These are phyloP conservation scores for Sporophila hypoxantha DNA, from an alignment of 2,113 vertebrate species.

Conservation along the genomic window DNA sequence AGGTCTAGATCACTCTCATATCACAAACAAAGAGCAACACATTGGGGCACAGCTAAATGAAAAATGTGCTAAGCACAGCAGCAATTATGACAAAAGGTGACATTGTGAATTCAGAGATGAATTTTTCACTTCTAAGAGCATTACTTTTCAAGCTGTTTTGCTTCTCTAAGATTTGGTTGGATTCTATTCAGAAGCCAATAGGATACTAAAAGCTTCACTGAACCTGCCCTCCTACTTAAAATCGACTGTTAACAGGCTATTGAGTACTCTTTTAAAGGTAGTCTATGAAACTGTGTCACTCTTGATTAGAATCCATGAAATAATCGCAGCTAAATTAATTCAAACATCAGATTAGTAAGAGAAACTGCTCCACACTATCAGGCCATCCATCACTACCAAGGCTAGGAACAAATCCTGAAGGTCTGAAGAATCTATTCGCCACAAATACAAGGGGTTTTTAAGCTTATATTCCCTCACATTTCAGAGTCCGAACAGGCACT, in stretches of 20 bases:
- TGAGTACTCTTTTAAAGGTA: not conserved
- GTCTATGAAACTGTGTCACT: not conserved
- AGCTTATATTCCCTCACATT: not conserved
- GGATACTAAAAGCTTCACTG: not conserved
- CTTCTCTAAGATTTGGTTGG: not conserved
- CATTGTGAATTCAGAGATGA: not conserved
- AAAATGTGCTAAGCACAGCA: not conserved
- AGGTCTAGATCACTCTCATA: not conserved
- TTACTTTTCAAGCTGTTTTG: slow-evolving; percentile 17
- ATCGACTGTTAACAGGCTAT: not conserved
- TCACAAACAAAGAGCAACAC: not conserved
- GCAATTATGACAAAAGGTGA: not conserved
- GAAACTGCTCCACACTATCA: not conserved
- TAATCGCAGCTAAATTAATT: not conserved
- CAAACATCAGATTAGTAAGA: not conserved
- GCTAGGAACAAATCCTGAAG: not conserved
- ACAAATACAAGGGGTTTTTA: not conserved
- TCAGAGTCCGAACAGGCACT: not conserved
- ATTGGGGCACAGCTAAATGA: not conserved
- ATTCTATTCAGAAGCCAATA: not conserved
- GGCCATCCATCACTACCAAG: not conserved
- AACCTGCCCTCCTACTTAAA: not conserved
- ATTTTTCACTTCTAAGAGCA: not conserved
- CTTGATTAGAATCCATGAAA: not conserved
- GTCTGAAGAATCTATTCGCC: not conserved